Evolutionary conservation across 2,888 invertebrate species (phyloP).

Genomic region (Netelia melanura): DNA sequence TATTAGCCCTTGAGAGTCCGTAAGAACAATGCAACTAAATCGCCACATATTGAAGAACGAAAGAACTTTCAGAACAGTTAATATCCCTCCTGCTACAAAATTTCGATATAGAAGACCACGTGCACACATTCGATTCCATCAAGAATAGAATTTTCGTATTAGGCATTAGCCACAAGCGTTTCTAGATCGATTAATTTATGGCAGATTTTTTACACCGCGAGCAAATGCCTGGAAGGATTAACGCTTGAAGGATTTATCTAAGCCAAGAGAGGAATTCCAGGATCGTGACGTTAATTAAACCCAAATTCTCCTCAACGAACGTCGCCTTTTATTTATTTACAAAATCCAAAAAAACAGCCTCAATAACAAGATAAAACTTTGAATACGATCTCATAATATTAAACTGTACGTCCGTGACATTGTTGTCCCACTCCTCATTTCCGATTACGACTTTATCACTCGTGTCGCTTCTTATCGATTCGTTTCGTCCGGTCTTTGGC

Average conservation of each 20-base stretch:
- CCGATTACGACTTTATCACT: background rate
- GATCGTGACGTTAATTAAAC: slow-evolving; percentile 16
- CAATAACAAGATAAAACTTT: too few relatives aligned
- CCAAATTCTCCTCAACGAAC: background rate
- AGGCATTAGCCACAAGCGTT: slow-evolving; percentile 50
- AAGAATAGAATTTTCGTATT: slow-evolving; percentile 38
- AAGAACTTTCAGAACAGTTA: slow-evolving; percentile 27
- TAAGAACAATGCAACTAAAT: background rate
- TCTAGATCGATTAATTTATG: slow-evolving; percentile 73
- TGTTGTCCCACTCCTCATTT: background rate
- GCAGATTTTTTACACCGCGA: slow-evolving; percentile 52
- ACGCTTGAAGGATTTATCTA: slow-evolving; percentile 53
- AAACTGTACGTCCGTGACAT: too few relatives aligned
- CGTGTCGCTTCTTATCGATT: background rate
- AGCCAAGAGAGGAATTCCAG: slow-evolving; percentile 54
- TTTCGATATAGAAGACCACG: slow-evolving; percentile 1
- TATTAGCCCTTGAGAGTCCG: background rate
- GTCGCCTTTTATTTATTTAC: too few relatives aligned
- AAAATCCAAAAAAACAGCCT: too few relatives aligned
- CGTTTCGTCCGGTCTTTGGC: background rate
- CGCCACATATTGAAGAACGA: background rate
- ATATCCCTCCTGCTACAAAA: slow-evolving; percentile 13
- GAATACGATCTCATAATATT: too few relatives aligned
- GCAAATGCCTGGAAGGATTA: slow-evolving; percentile 59
- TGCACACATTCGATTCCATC: background rate